Conservation (phyloP, 2,797 vertebrate genomes). For the Pempheris klunzingeri region DNA sequence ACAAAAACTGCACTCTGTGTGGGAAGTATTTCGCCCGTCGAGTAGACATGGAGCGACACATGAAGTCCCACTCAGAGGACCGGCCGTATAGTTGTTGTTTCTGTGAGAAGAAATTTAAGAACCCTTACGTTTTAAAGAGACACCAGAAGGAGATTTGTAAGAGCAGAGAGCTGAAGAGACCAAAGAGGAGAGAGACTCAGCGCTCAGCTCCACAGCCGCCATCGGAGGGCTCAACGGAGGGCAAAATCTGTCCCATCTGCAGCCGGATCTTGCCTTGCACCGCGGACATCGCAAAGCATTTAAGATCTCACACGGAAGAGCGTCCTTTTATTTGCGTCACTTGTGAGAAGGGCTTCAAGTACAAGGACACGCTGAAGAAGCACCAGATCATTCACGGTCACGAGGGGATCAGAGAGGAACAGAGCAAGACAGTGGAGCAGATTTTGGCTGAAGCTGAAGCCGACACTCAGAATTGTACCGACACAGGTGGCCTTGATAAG, state of each 20-base stretch:
- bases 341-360: conserved; percentile 84
- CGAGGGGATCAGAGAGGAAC: conserved; percentile 78
- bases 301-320: conserved; percentile 79
- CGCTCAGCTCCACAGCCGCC: neutral
- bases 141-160: conserved; percentile 83
- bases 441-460: conserved; percentile 77
- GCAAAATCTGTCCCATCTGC: conserved; percentile 81
- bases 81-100: conserved; percentile 75
- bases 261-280: conserved; percentile 75
- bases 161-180: conserved; percentile 67
- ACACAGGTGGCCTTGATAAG: neutral
- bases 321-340: conserved; percentile 79
- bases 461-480: conserved; percentile 27
- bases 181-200: conserved; percentile 37
- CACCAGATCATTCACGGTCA: conserved; percentile 84
- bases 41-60: conserved; percentile 81
- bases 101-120: conserved; percentile 83
- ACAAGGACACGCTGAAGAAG: conserved; percentile 83
- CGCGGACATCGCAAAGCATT: conserved; percentile 78
- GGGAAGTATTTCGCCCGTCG: conserved; percentile 79
- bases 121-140: conserved; percentile 77
- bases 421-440: conserved; percentile 77
- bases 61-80: conserved; percentile 83
- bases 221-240: conserved; percentile 35
- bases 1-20: conserved; percentile 76